Evolutionary conservation across 2,797 vertebrate genomes (phyloP).

Genomic region (Delichon dasypus): DNA sequence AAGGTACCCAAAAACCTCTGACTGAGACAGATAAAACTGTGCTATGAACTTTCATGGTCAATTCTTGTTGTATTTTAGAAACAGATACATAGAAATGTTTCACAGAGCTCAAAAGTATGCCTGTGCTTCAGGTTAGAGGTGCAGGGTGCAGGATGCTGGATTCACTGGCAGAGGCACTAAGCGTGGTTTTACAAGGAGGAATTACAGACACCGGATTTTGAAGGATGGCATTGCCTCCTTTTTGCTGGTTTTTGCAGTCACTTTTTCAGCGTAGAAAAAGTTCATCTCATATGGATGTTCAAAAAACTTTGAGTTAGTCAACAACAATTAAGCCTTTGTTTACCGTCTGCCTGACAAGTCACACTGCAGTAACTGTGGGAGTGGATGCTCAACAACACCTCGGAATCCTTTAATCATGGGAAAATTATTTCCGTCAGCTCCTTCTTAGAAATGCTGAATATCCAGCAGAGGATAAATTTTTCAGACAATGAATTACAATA

Average conservation of each 20-base stretch:
- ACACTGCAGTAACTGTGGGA: not conserved
- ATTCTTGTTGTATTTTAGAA: not conserved
- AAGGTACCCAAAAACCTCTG: not conserved
- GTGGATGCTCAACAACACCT: not conserved
- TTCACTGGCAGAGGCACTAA: not conserved
- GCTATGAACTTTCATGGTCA: not conserved
- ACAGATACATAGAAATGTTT: not conserved
- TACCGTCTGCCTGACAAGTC: not conserved
- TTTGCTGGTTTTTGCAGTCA: not conserved
- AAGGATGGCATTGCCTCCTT: not conserved
- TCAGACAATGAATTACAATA: not conserved
- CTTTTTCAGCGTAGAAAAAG: not conserved
- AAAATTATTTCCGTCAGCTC: not conserved
- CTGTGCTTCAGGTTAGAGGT: not conserved
- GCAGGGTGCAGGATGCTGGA: not conserved
- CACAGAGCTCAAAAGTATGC: not conserved
- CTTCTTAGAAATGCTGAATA: not conserved
- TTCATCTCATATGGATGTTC: not conserved
- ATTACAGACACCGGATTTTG: not conserved
- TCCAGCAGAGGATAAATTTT: not conserved
- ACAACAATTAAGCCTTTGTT: not conserved
- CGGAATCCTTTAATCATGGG: not conserved
- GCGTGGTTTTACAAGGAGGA: not conserved
- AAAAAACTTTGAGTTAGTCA: not conserved
- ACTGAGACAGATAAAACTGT: not conserved